Conservation (phyloP, 2,888 invertebrate genomes). For the Lysandra coridon region DNA sequence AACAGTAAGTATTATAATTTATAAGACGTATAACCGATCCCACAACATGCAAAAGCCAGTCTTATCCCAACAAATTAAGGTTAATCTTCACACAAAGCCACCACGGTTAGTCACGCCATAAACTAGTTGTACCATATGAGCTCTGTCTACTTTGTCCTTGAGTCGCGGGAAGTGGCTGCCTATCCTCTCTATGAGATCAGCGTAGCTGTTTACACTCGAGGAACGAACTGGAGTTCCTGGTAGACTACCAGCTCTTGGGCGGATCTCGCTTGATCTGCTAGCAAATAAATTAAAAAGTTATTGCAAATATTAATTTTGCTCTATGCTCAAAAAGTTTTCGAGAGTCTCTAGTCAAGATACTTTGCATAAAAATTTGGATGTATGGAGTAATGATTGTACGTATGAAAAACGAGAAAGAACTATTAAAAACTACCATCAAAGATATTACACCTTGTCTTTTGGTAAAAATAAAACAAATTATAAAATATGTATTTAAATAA, state of each 20-base stretch:
- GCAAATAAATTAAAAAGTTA: slow-evolving; percentile 25
- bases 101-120: slow-evolving; percentile 31
- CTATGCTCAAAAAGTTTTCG: too few species aligned
- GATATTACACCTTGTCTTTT: background rate
- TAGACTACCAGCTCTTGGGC: slow-evolving; percentile 67
- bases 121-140: slow-evolving; percentile 79
- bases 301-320: background rate
- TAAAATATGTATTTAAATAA: background rate
- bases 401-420: background rate
- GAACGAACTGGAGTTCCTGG: slow-evolving; percentile 53
- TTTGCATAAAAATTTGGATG: too few species aligned
- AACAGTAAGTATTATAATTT: background rate
- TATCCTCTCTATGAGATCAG: slow-evolving; percentile 74
- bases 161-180: slow-evolving; percentile 71
- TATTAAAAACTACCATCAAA: background rate
- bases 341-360: too few species aligned
- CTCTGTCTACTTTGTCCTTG: slow-evolving; percentile 79
- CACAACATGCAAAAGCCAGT: background rate
- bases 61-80: background rate
- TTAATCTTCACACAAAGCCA: slow-evolving; percentile 18
- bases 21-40: background rate
- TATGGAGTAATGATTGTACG: too few species aligned
- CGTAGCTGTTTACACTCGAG: slow-evolving; percentile 52
- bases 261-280: slow-evolving; percentile 52
- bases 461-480: background rate